These are phyloP conservation scores for Sminthurides aquaticus DNA, from an alignment of 2,888 invertebrate genomes.

Conservation along the genomic window DNA sequence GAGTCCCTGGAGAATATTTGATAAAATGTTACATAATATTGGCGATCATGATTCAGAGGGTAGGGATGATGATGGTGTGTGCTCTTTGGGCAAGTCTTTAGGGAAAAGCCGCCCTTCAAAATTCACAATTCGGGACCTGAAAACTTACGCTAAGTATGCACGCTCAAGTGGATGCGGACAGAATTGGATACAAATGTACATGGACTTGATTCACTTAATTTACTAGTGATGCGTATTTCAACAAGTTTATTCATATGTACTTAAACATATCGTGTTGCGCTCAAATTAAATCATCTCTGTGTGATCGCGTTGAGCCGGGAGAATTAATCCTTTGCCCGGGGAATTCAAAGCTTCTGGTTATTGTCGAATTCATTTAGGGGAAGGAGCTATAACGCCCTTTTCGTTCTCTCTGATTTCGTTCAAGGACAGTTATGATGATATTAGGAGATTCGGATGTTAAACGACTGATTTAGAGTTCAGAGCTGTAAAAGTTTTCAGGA, in stretches of 20 bases:
- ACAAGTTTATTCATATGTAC: neutral
- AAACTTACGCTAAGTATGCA: no score
- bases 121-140: neutral
- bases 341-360: neutral
- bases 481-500: no score
- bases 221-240: neutral
- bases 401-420: no score
- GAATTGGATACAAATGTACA: neutral
- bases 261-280: neutral
- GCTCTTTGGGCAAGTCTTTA: no score
- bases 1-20: neutral
- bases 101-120: neutral
- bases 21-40: neutral
- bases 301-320: neutral
- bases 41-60: no score
- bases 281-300: neutral
- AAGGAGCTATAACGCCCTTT: no score
- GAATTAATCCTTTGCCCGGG: neutral
- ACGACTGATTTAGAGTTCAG: no score
- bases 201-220: neutral
- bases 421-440: no score
- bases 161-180: neutral
- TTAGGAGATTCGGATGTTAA: no score
- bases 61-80: no score
- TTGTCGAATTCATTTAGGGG: neutral